A percentile compares a stretch with the other conserved stretches of the same genome.
Evolutionary conservation across 2,888 invertebrate species (phyloP).

Genomic region (Beris morrisii): DNA sequence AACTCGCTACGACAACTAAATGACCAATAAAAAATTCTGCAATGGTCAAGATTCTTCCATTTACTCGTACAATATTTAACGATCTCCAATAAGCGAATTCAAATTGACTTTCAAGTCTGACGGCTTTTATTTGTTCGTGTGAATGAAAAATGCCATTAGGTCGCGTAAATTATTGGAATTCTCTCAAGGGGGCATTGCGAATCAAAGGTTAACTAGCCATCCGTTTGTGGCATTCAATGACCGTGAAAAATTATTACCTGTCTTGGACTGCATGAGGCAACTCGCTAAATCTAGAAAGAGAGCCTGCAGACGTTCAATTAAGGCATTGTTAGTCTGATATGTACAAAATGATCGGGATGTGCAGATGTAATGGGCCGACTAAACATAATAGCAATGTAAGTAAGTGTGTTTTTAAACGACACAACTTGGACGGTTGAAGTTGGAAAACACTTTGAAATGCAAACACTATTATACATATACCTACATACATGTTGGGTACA

Average conservation of each 20-base stretch:
- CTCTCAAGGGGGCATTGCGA: conserved; percentile 32
- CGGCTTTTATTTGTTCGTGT: conserved; percentile 27
- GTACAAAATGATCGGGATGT: conserved; percentile 24
- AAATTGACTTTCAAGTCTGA: conserved; percentile 25
- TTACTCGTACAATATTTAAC: too few species aligned
- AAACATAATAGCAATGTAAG: conserved; percentile 8
- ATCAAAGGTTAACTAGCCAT: conserved; percentile 34
- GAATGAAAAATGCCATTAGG: conserved; percentile 34
- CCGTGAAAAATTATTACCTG: conserved; percentile 29
- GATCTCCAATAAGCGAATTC: conserved; percentile 3
- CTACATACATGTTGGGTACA: too few species aligned
- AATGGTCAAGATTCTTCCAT: neutral
- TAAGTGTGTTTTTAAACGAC: neutral
- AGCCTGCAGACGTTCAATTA: conserved; percentile 11
- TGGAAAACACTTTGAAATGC: too few species aligned
- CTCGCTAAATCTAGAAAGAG: neutral
- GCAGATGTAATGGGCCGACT: conserved; percentile 11
- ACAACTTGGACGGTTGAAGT: too few species aligned
- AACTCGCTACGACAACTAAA: conserved; percentile 25
- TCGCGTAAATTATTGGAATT: conserved; percentile 34
- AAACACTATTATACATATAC: too few species aligned
- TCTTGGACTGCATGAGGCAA: conserved; percentile 25
- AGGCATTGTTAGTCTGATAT: conserved; percentile 27
- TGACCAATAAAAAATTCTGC: conserved; percentile 27
- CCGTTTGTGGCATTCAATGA: conserved; percentile 32